phyloP scores from a whole-genome alignment of 2,888 invertebrate species.

The Athalia cordata region DNA sequence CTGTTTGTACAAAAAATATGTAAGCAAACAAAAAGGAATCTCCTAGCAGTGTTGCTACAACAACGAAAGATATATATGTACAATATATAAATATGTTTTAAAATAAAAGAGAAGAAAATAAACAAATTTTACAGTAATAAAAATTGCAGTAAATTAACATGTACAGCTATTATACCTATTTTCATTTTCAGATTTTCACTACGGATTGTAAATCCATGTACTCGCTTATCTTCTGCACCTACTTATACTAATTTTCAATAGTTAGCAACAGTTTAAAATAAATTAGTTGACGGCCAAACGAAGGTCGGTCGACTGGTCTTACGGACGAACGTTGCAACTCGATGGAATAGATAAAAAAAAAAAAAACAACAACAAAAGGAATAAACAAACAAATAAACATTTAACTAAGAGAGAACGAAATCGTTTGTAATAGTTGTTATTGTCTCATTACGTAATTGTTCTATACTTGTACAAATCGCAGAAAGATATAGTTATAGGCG shows the following conservation, averaged over 20 bases:
- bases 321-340: background rate
- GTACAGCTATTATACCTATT: no score
- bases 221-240: no score
- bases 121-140: no score
- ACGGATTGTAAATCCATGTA: no score
- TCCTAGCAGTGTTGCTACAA: background rate
- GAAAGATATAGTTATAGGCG: background rate
- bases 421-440: background rate
- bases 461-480: background rate
- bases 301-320: background rate
- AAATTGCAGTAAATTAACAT: no score
- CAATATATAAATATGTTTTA: background rate
- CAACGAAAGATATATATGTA: constrained; percentile 2
- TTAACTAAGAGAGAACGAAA: background rate
- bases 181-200: no score
- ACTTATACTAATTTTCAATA: no score
- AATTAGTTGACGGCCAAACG: no score
- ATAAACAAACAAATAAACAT: background rate
- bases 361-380: background rate
- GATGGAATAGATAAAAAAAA: background rate
- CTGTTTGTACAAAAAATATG: no score
- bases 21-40: no score
- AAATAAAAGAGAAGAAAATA: no score
- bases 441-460: background rate
- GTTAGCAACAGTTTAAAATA: no score